Conservation (phyloP, 1,140 invertebrate genomes). For the Lamellibrachia luymesi region DNA sequence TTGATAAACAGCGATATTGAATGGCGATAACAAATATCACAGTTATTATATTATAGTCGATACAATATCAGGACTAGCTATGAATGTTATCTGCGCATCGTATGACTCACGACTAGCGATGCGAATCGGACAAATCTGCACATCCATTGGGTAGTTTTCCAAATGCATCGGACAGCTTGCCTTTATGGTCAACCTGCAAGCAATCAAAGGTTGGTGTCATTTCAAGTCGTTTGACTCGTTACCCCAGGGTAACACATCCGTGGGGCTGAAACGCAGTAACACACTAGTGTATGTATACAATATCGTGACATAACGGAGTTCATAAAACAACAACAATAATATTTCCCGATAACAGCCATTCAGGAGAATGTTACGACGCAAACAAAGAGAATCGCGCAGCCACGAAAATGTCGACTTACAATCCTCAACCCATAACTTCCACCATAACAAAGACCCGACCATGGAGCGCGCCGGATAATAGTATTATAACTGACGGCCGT, state of each 20-base stretch:
- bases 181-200: conserved; percentile 83
- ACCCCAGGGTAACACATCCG: not conserved
- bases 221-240: not conserved
- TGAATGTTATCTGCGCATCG: not conserved
- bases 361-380: not conserved
- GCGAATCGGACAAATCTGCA: conserved; percentile 84
- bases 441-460: too few species aligned
- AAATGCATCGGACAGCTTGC: conserved; percentile 97
- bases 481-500: not conserved
- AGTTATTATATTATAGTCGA: not conserved
- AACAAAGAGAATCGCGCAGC: not conserved
- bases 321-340: not conserved
- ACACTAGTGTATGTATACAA: not conserved
- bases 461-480: not conserved
- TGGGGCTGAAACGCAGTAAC: too few species aligned
- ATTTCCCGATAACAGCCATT: not conserved
- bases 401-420: too few species aligned
- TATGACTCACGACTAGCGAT: conserved; percentile 88
- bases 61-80: not conserved
- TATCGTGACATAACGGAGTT: not conserved
- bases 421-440: not conserved
- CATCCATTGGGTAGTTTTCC: conserved; percentile 94
- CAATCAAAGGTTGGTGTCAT: not conserved
- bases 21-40: not conserved
- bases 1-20: not conserved